phyloP scores from a whole-genome alignment of 2,113 vertebrate species.

The Carassius auratus region DNA sequence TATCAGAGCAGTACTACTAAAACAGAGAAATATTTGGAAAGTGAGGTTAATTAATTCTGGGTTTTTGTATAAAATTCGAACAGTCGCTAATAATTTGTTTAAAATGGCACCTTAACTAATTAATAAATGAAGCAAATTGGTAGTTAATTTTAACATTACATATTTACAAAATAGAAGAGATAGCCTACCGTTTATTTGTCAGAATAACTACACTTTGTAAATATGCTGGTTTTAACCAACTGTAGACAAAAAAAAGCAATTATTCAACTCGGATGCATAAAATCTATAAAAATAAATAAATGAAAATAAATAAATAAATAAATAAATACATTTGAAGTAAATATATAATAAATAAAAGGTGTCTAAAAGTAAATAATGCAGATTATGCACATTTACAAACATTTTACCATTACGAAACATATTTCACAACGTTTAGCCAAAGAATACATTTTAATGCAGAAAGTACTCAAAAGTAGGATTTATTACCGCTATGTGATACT shows the following conservation, averaged over 20 bases:
- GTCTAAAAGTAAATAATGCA: background rate
- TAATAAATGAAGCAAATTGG: background rate
- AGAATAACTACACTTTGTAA: background rate
- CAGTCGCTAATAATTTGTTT: background rate
- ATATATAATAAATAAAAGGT: background rate
- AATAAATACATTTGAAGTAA: background rate
- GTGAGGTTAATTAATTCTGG: background rate
- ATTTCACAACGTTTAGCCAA: background rate
- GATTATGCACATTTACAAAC: background rate
- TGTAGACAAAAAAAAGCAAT: background rate
- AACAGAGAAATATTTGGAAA: background rate
- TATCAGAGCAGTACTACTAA: too few relatives aligned
- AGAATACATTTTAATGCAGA: background rate
- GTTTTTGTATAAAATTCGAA: background rate
- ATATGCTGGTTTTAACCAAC: background rate
- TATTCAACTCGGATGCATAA: background rate
- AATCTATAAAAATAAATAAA: background rate
- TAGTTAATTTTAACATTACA: background rate
- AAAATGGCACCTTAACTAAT: background rate
- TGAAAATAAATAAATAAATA: background rate
- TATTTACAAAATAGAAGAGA: background rate
- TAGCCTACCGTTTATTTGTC: background rate
- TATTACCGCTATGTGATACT: background rate
- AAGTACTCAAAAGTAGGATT: background rate
- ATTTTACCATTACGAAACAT: background rate